Evolutionary conservation across 2,113 vertebrate genomes (phyloP).

Genomic region (Delphinapterus leucas): DNA sequence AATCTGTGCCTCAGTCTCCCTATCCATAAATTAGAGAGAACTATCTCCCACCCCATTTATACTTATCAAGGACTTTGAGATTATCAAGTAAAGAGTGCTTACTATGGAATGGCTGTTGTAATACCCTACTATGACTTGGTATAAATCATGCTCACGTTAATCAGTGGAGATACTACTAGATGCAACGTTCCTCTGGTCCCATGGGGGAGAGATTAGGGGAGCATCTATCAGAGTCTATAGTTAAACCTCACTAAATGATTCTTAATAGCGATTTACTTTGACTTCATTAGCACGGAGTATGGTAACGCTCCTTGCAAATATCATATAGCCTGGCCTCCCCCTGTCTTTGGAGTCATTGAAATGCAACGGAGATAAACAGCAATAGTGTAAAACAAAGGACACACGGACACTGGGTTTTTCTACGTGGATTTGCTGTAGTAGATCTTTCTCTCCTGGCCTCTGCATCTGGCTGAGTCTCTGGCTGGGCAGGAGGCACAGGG

Average conservation of each 20-base stretch:
- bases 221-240: slow-evolving; percentile 59
- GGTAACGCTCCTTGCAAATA: slow-evolving; percentile 51
- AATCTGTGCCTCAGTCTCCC: neutral
- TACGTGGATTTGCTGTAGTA: neutral
- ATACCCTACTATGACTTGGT: neutral
- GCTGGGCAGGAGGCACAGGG: neutral
- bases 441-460: neutral
- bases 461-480: neutral
- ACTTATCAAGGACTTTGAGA: neutral
- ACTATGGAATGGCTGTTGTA: neutral
- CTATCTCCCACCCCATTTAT: neutral
- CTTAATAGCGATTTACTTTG: slow-evolving; percentile 68
- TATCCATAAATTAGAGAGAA: neutral
- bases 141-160: neutral
- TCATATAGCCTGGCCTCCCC: neutral
- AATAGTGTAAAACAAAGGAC: neutral
- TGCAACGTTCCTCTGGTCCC: neutral
- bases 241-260: slow-evolving; percentile 68
- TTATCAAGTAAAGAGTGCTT: slow-evolving; percentile 34
- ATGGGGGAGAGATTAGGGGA: slow-evolving; percentile 19
- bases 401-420: neutral
- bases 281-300: slow-evolving; percentile 63
- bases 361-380: slow-evolving; percentile 7
- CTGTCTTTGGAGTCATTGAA: slow-evolving; percentile 51
- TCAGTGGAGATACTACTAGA: neutral